A percentile compares a stretch with the other conserved stretches of the same genome.
Evolutionary conservation across 2,113 vertebrate genomes (phyloP).

Genomic region (Leptodactylus fuscus): DNA sequence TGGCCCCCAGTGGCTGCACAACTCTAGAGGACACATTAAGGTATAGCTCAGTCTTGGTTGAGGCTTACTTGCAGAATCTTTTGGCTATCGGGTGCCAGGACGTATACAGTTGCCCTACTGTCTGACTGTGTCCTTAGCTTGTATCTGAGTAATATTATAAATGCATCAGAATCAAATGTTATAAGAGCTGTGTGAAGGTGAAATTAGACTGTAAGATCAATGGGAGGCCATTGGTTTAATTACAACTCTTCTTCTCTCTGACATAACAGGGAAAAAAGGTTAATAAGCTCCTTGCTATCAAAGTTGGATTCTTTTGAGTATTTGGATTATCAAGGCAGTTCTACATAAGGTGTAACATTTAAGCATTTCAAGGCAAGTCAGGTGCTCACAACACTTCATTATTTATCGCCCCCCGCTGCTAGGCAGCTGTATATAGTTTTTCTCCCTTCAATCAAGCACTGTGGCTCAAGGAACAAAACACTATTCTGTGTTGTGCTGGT

Average conservation of each 20-base stretch:
- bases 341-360: conserved; percentile 15
- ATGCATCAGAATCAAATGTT: neutral
- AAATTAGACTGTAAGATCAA: neutral
- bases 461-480: conserved; percentile 31
- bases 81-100: too few relatives aligned
- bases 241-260: neutral
- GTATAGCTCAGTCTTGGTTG: too few relatives aligned
- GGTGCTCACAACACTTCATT: conserved; percentile 36
- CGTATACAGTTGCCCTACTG: too few relatives aligned
- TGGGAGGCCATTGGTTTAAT: neutral
- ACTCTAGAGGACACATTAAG: too few relatives aligned
- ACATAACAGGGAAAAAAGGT: neutral
- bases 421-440: conserved; percentile 47
- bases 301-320: conserved; percentile 14
- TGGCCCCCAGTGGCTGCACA: too few relatives aligned
- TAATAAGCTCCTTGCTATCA: neutral
- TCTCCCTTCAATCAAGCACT: conserved; percentile 39
- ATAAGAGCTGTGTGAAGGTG: neutral
- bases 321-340: conserved; percentile 14
- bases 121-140: too few relatives aligned
- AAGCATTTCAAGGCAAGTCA: conserved; percentile 15
- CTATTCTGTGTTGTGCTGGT: conserved; percentile 20
- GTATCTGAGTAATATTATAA: too few relatives aligned
- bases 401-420: conserved; percentile 39
- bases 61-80: too few relatives aligned